Evolutionary conservation across 1,140 invertebrate species (phyloP), one percentile per base, ranked within the genome.

Genomic region (Coptotermes formosanus): DNA sequence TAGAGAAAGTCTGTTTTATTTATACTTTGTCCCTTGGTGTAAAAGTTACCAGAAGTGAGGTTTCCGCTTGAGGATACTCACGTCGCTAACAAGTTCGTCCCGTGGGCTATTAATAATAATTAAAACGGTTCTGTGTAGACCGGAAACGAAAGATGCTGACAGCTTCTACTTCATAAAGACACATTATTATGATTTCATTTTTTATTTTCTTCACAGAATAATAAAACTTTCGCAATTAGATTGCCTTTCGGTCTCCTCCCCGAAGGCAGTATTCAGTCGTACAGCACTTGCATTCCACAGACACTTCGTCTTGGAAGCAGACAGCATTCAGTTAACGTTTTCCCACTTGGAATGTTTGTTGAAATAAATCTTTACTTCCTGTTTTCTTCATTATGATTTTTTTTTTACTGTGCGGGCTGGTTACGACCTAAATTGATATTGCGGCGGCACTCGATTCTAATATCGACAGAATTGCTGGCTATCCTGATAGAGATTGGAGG

Each of bases 81-180:
- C 64, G 25, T 2, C 8, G 9, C 25, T 75, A 75, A 75, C 64
- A 75, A 75, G 64, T 30, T 75, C 64, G 3, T 9, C 64, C 64
- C 64, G 11, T 30, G 64, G 64, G 64, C 64, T 75, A 75, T 75
- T 75, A 75, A 75, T 75, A 75, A 75, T 75, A 75, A 75, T 75
- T 75, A 75, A 75, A n/a, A 75, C n/a, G 64, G n/a, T 25, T n/a
- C 25, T 6, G 64, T 6, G 64, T 25, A 75, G 64, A 30, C 64
- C 30, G 11, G 64, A 30, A 30, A 8, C 25, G n/a, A 75, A 75
- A 75, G 25, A n/a, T 30, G 64, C 7, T 55, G 14, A 55, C 14
- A 21, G 14, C 21, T 19, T 55, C 52, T 4, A 4, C 64, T 75
- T 75, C 64, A 25, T 7, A 75, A 75, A 30, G n/a, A 75, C 30